These are phyloP conservation scores for Globicephala melas DNA, from an alignment of 2,113 vertebrate species.

Conservation along the genomic window DNA sequence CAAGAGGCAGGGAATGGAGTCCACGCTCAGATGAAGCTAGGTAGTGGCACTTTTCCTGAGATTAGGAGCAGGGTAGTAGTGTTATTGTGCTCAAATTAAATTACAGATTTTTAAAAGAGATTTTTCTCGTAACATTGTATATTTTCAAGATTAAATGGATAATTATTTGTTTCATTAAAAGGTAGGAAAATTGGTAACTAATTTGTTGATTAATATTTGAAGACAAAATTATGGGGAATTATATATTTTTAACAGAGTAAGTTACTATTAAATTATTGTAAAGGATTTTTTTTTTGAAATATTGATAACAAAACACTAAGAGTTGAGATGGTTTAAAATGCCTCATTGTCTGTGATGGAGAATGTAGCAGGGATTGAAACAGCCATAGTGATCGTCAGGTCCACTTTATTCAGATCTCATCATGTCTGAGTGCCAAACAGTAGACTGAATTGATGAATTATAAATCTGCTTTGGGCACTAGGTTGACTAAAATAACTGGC, in stretches of 20 bases:
- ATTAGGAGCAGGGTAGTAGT: accelerated
- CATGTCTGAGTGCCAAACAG: neutral
- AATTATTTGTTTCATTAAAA: constrained; percentile 4
- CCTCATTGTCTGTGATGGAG: neutral
- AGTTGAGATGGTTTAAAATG: neutral
- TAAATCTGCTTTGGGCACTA: neutral
- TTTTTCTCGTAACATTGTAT: neutral
- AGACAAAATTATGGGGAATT: neutral
- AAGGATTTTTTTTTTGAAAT: neutral
- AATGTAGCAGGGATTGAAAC: neutral
- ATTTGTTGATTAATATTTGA: neutral
- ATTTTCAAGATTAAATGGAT: neutral
- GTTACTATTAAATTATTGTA: neutral
- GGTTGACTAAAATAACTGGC: constrained; percentile 29
- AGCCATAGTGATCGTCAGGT: neutral
- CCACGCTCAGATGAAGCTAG: neutral
- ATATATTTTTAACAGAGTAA: neutral
- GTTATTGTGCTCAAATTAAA: neutral
- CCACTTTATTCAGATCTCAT: neutral
- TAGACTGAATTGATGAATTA: constrained; percentile 1
- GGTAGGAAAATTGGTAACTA: neutral
- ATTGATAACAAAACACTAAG: neutral
- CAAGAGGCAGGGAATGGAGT: too few relatives aligned
- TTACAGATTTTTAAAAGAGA: neutral
- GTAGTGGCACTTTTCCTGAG: neutral